These are phyloP conservation scores for Spheniscus humboldti DNA, from an alignment of 2,797 vertebrate genomes.

Conservation along the genomic window DNA sequence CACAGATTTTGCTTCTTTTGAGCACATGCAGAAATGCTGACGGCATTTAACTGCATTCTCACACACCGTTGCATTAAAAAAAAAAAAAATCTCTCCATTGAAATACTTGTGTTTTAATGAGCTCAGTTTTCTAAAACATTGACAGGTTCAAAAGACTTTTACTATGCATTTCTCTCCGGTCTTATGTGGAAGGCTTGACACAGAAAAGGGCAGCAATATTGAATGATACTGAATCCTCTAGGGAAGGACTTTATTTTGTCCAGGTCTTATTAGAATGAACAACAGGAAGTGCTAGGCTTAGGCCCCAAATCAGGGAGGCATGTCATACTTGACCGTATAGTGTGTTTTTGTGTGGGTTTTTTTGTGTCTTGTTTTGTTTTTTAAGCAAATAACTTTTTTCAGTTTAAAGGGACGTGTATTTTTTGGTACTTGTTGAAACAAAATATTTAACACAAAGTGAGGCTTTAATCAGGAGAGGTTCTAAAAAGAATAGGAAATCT, in stretches of 20 bases:
- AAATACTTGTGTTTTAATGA: not conserved
- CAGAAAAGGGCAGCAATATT: not conserved
- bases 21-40: not conserved
- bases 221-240: not conserved
- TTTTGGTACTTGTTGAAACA: not conserved
- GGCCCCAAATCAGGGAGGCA: not conserved
- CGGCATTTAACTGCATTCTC: not conserved
- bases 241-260: not conserved
- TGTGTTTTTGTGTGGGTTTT: too few species aligned
- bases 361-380: not conserved
- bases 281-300: not conserved
- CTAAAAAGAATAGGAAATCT: not conserved
- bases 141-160: not conserved
- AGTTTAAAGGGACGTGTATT: not conserved
- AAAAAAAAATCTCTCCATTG: not conserved
- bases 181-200: not conserved
- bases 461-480: not conserved
- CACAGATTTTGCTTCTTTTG: not conserved
- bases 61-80: not conserved
- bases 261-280: not conserved
- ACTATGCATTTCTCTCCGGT: rapidly evolving
- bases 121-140: not conserved
- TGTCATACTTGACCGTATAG: not conserved
- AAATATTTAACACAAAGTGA: not conserved
- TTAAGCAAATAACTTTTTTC: not conserved